Conservation (phyloP, 2,888 invertebrate species). For the Dolichomitus sp. region DNA sequence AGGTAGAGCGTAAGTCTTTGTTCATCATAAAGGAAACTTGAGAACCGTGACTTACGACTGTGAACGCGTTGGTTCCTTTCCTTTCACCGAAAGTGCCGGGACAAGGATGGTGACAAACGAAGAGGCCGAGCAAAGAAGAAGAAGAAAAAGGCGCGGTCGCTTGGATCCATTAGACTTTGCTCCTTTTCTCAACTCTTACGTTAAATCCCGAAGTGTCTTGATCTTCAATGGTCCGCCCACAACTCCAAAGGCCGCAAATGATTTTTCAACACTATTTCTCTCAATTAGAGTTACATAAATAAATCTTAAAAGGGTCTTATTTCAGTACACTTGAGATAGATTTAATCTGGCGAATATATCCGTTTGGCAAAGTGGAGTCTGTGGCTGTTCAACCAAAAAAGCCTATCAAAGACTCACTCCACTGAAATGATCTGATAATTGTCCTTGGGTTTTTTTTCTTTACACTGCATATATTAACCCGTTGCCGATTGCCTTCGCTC, state of each 20-base stretch:
- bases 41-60: constrained; percentile 52
- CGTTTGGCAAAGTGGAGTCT: not conserved
- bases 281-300: not conserved
- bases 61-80: constrained; percentile 34
- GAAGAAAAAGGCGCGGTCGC: constrained; percentile 59
- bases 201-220: constrained; percentile 46
- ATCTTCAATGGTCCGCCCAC: constrained; percentile 27
- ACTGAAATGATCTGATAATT: not conserved
- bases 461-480: not conserved
- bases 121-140: not conserved
- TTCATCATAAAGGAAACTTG: constrained; percentile 41
- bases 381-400: not conserved
- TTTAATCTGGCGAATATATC: not conserved
- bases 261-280: constrained; percentile 31
- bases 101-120: constrained; percentile 6
- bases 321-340: not conserved
- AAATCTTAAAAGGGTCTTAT: not conserved
- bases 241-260: constrained; percentile 36
- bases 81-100: constrained; percentile 62
- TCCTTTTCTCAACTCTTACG: constrained; percentile 25
- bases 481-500: not conserved
- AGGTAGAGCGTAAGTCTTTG: constrained; percentile 37
- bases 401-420: not conserved
- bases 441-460: not conserved
- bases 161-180: constrained; percentile 52